Conservation (phyloP, 2,113 vertebrate species). For the Carettochelys insculpta region DNA sequence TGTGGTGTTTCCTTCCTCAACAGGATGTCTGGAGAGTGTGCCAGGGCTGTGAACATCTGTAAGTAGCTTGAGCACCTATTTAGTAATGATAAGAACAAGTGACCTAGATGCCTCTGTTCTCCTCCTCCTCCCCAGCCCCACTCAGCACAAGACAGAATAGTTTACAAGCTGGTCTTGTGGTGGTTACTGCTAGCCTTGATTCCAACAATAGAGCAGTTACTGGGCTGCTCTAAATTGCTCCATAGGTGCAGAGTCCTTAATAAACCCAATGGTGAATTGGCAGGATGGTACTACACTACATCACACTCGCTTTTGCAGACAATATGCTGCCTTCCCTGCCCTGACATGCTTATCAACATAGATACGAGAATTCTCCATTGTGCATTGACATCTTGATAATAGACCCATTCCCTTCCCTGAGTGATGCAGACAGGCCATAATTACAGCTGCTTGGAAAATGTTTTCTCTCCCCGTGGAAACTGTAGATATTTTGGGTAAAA, state of each 20-base stretch:
- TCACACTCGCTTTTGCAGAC: not conserved
- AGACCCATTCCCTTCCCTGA: not conserved
- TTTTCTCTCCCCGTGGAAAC: not conserved
- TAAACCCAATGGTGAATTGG: not conserved
- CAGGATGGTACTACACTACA: not conserved
- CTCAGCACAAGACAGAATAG: not conserved
- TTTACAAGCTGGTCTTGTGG: not conserved
- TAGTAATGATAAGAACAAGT: not conserved
- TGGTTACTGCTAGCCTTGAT: not conserved
- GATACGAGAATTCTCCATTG: not conserved
- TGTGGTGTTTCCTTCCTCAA: not conserved
- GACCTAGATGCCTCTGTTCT: not conserved
- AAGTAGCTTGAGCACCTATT: constrained; percentile 60
- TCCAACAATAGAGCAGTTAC: not conserved
- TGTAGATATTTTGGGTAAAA: not conserved
- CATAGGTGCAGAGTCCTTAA: not conserved
- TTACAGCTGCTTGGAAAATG: constrained; percentile 30
- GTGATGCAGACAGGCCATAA: not conserved
- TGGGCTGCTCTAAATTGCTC: not conserved
- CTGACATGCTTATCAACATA: not conserved
- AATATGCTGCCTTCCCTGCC: not conserved
- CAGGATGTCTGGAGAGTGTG: constrained; percentile 75
- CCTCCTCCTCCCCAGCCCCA: too few relatives aligned
- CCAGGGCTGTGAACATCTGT: constrained; percentile 77
- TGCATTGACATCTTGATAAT: not conserved